Evolutionary conservation across 2,888 invertebrate genomes (phyloP).

Genomic region (Tenthredo amoena): DNA sequence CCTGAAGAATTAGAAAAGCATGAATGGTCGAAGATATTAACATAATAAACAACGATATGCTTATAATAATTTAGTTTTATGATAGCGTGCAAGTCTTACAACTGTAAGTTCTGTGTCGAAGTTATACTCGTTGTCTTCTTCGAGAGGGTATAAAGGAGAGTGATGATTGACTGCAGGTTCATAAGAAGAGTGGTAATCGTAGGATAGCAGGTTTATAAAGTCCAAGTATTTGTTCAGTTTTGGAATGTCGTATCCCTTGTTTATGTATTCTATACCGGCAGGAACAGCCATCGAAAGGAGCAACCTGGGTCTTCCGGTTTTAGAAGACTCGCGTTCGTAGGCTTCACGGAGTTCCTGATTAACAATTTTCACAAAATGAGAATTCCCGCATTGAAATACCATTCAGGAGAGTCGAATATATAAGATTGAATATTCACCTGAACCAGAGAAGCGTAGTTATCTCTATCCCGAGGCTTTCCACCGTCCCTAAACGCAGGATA

Average conservation of each 20-base stretch:
- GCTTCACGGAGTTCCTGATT: conserved; percentile 90
- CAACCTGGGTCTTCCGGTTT: conserved; percentile 89
- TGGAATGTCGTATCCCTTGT: conserved; percentile 95
- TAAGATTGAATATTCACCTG: conserved; percentile 79
- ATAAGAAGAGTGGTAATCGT: conserved; percentile 95
- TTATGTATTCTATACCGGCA: conserved; percentile 95
- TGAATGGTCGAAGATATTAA: not conserved
- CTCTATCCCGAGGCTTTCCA: conserved; percentile 86
- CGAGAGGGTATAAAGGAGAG: conserved; percentile 90
- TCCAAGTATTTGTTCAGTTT: conserved; percentile 93
- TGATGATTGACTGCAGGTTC: conserved; percentile 96
- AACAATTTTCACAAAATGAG: conserved; percentile 49
- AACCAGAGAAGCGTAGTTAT: conserved; percentile 93
- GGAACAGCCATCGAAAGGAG: conserved; percentile 96
- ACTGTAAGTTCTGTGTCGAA: conserved; percentile 93
- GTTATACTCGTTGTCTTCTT: conserved; percentile 92
- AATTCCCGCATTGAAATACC: not conserved
- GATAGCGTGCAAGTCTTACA: conserved; percentile 81
- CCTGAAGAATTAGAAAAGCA: conserved; percentile 80
- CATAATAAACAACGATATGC: not conserved
- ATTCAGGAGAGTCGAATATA: not conserved
- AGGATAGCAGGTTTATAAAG: conserved; percentile 94
- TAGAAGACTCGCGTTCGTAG: conserved; percentile 91
- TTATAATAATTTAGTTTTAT: not conserved
- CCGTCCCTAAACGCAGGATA: conserved; percentile 90